phyloP scores from a whole-genome alignment of 2,888 invertebrate genomes.

The Linnaemya tessellans region DNA sequence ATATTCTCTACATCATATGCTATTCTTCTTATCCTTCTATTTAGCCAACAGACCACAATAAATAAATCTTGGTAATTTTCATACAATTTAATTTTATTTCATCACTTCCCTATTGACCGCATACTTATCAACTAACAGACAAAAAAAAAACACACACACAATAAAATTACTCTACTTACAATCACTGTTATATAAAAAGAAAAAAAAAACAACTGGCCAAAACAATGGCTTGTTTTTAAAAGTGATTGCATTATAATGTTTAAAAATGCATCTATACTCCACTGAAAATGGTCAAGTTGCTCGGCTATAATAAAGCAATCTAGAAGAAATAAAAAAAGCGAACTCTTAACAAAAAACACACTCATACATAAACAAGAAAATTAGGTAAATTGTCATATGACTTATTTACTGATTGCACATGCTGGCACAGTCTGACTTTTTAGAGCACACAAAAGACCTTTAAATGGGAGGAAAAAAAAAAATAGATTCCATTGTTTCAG shows the following conservation, averaged over 20 bases:
- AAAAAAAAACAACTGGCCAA: slow-evolving; percentile 54
- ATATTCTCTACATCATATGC: no score
- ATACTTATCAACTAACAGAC: background rate
- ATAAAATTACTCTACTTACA: slow-evolving; percentile 59
- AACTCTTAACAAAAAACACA: slow-evolving; percentile 8
- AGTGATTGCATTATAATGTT: slow-evolving; percentile 53
- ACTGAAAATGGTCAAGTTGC: slow-evolving; percentile 24
- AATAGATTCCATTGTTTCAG: slow-evolving; percentile 41
- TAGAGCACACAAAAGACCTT: slow-evolving; percentile 34
- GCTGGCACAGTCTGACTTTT: background rate
- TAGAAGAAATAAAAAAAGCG: background rate
- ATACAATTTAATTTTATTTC: background rate
- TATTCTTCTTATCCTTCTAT: background rate
- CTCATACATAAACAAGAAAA: slow-evolving; percentile 14
- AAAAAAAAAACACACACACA: slow-evolving; percentile 14
- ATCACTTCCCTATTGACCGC: slow-evolving; percentile 12
- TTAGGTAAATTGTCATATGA: slow-evolving; percentile 65
- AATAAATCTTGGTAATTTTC: slow-evolving; percentile 57
- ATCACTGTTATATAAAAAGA: slow-evolving; percentile 16
- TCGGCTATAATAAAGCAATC: slow-evolving; percentile 17
- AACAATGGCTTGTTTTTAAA: slow-evolving; percentile 68
- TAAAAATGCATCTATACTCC: slow-evolving; percentile 2
- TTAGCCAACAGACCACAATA: background rate
- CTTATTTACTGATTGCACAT: slow-evolving; percentile 55
- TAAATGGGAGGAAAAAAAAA: background rate